Evolutionary conservation across 2,888 invertebrate species (phyloP), one percentile per base, ranked within the genome.

Genomic region (Ornithoptera alexandrae): DNA sequence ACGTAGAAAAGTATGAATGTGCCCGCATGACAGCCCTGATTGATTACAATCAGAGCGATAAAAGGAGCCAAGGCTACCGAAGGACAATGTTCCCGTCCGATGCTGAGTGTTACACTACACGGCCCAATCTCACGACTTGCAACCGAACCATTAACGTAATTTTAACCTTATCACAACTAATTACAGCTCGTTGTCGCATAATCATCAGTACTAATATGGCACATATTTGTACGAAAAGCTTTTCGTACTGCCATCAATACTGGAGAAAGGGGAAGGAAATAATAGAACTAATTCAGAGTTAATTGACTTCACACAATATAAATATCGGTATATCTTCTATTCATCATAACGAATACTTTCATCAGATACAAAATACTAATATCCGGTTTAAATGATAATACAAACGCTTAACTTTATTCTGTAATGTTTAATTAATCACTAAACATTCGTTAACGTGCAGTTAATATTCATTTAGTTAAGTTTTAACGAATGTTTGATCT

Each of bases 41-140:
- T 80, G 83, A 72, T 73, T 71, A 73, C 75, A 78, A 79, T 79
- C 80, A 76, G 73, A 74, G 77, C 78, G 82, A 84, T 84, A 86
- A 86, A 81, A 79, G 81, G 80, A 86, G 82, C 85, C 90, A 89
- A 90, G 90, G 90, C 90, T 89, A 86, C 83, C 81, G 89, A 90
- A 90, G 90, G 89, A 89, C 89, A 90, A 84, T 85, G 87, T 83
- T 84, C 87, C 75, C 88, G 75, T 79, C 79, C 77, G 78, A 76
- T 75, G 65, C 67, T 67, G 36, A 67, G 56, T 65, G 70, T 71
- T 22, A 71, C 70, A 64, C 64, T 57, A 57, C 46, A 30, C 63
- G 57, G 60, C 61, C 42, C 20, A 67, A 64, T 58, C 30, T 18
- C 22, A 53, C 70, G 67, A 62, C 70, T 18, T 56, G 18, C n/a